These are phyloP conservation scores for Limnodromus scolopaceus DNA, from an alignment of 2,797 vertebrate genomes.

Conservation along the genomic window DNA sequence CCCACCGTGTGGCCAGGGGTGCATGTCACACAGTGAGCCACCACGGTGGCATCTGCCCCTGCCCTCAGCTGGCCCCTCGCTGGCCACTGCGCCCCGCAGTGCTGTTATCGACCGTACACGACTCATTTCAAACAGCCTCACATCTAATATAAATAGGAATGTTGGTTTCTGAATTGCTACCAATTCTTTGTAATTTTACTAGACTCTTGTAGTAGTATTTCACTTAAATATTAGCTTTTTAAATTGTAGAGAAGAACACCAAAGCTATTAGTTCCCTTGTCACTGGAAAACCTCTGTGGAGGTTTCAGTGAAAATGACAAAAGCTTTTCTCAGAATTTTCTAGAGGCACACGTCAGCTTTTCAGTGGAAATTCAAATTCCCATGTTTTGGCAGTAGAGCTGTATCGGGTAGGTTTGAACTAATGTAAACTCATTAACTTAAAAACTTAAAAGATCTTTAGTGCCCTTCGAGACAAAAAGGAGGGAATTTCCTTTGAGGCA, in stretches of 20 bases:
- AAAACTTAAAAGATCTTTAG: neutral
- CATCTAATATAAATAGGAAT: neutral
- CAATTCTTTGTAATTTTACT: neutral
- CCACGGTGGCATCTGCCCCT: accelerated
- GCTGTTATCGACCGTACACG: accelerated
- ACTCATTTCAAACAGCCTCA: neutral
- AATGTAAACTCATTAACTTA: accelerated
- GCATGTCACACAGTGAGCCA: accelerated
- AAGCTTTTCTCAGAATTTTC: neutral
- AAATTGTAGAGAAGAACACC: neutral
- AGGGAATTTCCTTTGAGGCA: neutral
- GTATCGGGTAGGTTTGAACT: neutral
- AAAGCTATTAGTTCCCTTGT: neutral
- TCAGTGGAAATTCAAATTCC: neutral
- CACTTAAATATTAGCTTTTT: neutral
- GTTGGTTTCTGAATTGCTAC: neutral
- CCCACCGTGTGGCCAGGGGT: accelerated
- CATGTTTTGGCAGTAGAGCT: neutral
- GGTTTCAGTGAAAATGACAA: neutral
- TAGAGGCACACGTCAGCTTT: neutral
- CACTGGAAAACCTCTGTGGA: neutral
- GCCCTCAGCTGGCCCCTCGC: neutral
- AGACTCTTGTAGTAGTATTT: neutral
- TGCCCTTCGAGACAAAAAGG: neutral
- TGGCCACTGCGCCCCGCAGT: neutral